These are phyloP conservation scores for Drosophila aldrichi DNA, from an alignment of 2,888 invertebrate species.

Conservation along the genomic window DNA sequence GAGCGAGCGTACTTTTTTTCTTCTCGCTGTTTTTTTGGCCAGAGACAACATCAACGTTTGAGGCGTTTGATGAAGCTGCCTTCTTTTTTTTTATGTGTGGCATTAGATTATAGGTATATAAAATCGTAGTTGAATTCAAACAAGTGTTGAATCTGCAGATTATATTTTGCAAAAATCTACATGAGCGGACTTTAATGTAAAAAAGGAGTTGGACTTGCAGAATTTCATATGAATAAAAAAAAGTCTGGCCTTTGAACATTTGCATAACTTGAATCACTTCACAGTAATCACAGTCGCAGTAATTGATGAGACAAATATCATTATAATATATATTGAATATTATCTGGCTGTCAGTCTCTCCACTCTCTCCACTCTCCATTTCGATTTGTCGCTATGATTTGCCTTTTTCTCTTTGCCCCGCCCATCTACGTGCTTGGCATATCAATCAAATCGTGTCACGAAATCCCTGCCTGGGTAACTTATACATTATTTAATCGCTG, in stretches of 20 bases:
- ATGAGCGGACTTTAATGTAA: not conserved
- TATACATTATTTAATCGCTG: slow-evolving; percentile 64
- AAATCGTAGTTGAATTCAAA: slow-evolving; percentile 15
- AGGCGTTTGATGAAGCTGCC: slow-evolving; percentile 27
- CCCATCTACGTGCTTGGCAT: slow-evolving; percentile 52
- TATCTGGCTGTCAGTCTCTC: slow-evolving; percentile 1
- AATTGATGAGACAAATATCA: slow-evolving; percentile 31
- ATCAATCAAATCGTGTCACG: slow-evolving; percentile 54
- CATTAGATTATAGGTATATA: slow-evolving; percentile 13
- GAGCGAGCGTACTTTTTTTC: slow-evolving; percentile 11
- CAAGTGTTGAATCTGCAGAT: slow-evolving; percentile 6
- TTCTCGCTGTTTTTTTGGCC: not conserved
- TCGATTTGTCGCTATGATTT: slow-evolving; percentile 37
- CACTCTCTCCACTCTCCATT: slow-evolving; percentile 1
- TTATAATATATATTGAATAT: slow-evolving; percentile 20
- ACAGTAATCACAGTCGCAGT: not conserved
- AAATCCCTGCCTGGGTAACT: slow-evolving; percentile 50
- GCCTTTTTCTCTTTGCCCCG: slow-evolving; percentile 5
- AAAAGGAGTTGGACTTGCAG: not conserved
- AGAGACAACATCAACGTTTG: slow-evolving; percentile 41
- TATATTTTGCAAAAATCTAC: not conserved
- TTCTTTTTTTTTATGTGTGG: slow-evolving; percentile 24
- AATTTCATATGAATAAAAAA: not conserved
- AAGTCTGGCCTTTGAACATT: too few species aligned
- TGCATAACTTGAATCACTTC: too few species aligned